Conservation (phyloP, 1,140 invertebrate genomes). For the Ceratoteleas bidentatus region DNA sequence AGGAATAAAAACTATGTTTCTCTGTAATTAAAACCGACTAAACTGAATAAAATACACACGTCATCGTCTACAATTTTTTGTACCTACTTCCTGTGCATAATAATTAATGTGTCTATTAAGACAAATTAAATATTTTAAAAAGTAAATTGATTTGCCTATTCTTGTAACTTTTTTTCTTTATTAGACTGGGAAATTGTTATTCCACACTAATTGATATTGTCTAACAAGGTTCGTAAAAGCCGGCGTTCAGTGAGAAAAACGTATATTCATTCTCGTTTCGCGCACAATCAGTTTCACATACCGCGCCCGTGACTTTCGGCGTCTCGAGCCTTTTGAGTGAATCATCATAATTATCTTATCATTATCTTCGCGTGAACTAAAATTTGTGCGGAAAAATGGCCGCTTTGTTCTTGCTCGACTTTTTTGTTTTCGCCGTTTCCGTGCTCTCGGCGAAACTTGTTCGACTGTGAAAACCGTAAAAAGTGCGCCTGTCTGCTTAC, state of each 20-base stretch:
- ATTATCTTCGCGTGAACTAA: not conserved
- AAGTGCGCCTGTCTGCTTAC: not conserved
- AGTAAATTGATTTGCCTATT: not conserved
- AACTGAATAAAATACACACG: no score
- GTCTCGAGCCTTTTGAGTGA: not conserved
- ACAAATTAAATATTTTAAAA: no score
- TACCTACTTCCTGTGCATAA: no score
- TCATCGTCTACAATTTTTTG: no score
- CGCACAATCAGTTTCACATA: not conserved
- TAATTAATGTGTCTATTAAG: no score
- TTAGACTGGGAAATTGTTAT: not conserved
- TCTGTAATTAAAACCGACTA: no score
- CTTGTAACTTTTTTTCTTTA: not conserved
- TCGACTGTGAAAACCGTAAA: conserved; percentile 7
- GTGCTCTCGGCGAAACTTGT: conserved; percentile 19
- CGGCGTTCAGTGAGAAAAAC: not conserved
- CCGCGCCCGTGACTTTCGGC: not conserved
- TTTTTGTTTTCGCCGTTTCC: not conserved
- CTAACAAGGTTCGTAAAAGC: not conserved
- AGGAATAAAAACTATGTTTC: no score
- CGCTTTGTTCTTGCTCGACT: conserved; percentile 5
- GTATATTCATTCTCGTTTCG: not conserved
- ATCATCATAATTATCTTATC: not conserved
- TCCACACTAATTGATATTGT: not conserved
- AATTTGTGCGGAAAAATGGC: not conserved